Evolutionary conservation across 2,888 invertebrate genomes (phyloP), one percentile per base, ranked within the genome.

Genomic region (Cetonia aurata): DNA sequence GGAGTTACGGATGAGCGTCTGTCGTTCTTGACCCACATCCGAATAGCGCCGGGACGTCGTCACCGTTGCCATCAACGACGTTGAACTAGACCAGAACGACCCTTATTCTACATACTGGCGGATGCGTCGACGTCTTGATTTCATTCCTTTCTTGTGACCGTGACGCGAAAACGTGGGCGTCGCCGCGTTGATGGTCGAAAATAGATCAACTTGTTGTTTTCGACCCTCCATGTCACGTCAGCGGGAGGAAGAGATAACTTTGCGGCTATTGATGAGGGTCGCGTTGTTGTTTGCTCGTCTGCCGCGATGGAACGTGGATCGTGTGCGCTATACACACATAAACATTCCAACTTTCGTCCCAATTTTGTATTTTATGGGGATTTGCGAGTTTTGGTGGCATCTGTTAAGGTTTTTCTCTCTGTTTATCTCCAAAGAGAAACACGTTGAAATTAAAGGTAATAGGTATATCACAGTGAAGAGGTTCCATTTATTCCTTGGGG

Each of bases 21-120:
- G 50, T 65, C 62, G 50, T 65, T 65, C 62, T 50, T 65, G 62
- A 65, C 62, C 62, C 62, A 65, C 50, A 50, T 65, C 50, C 62
- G 62, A 15, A 12, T n/a, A 33, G 62, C 62, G 62, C 62, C 62
- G 62, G 52, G 50, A 37, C 62, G 62, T 50, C 62, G 62, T 17
- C 62, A 37, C 12, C 33, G 62, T 15, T 6, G 37, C 15, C 48
- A 17, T 15, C 62, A 37, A 37, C 42, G 19, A 12, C 42, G 42
- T 57, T 42, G 57, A 57, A 57, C 42, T 57, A 57, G 57, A 57
- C 42, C 42, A 42, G 42, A 57, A 57, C 44, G 42, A 13, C 57
- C 15, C 33, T 41, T 6, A 37, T 10, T 37, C 37, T 37, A 8
- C 37, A 37, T 37, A 37, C 4, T 10, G 6, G 37, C 6, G 1